These are phyloP conservation scores for Toxostoma redivivum DNA, from an alignment of 2,113 vertebrate species.

Conservation along the genomic window DNA sequence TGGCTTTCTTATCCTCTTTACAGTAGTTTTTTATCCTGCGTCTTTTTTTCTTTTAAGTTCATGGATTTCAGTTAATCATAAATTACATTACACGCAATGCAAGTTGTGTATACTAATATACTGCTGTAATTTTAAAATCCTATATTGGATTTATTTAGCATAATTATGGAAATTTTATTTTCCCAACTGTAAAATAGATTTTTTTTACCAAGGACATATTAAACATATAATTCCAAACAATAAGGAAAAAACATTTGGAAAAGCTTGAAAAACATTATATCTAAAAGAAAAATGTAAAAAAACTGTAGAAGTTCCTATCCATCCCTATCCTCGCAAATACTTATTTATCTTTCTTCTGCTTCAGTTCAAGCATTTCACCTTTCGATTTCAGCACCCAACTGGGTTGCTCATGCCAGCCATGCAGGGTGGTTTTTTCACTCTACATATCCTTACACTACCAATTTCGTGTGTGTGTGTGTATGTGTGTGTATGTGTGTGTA, in stretches of 20 bases:
- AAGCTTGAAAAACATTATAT: background rate
- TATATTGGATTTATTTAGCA: background rate
- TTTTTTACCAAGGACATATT: background rate
- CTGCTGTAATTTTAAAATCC: background rate
- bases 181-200: background rate
- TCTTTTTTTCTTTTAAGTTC: background rate
- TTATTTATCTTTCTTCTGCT: background rate
- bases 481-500: background rate
- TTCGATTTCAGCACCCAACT: background rate
- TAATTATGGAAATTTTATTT: background rate
- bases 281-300: background rate
- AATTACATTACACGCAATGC: background rate
- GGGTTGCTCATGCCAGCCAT: background rate
- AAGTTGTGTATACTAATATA: background rate
- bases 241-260: background rate
- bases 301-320: background rate
- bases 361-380: background rate
- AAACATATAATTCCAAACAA: background rate
- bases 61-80: background rate
- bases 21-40: background rate
- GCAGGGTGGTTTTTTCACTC: background rate
- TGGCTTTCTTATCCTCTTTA: background rate
- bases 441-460: background rate
- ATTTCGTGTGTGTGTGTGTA: background rate
- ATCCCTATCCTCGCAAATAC: background rate